Conservation (phyloP, 1,140 invertebrate species). For the Armadillidium nasatum region DNA sequence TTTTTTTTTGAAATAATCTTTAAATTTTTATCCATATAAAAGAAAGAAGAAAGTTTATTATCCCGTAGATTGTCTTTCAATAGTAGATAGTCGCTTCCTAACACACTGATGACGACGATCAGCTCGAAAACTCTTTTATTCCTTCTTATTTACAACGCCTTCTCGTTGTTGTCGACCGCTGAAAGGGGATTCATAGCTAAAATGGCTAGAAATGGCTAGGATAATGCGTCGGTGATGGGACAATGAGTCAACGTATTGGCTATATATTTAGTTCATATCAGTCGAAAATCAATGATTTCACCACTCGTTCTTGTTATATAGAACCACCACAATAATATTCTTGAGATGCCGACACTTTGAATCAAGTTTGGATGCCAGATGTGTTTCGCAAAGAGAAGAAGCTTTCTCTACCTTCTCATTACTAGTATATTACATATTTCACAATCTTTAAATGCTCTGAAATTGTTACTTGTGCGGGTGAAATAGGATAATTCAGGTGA, state of each 20-base stretch:
- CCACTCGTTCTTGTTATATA: conserved; percentile 37
- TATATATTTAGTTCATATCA: conserved; percentile 39
- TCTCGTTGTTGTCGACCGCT: conserved; percentile 29
- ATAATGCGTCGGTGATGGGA: conserved; percentile 40
- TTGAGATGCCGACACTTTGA: conserved; percentile 37
- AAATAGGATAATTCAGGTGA: conserved; percentile 13
- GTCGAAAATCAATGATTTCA: conserved; percentile 37
- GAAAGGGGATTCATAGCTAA: conserved; percentile 38
- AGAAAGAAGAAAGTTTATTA: conserved; percentile 5
- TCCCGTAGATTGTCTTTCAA: background rate
- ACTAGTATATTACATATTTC: background rate
- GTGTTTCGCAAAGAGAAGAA: background rate
- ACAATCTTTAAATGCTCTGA: background rate
- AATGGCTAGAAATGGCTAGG: conserved; percentile 39
- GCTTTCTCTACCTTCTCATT: background rate
- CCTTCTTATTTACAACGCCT: conserved; percentile 31
- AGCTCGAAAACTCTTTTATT: conserved; percentile 10
- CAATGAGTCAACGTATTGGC: conserved; percentile 38
- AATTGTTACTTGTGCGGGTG: background rate
- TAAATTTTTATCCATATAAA: conserved; percentile 1
- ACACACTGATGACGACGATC: conserved; percentile 16
- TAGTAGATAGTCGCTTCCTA: background rate
- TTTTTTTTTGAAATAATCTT: background rate
- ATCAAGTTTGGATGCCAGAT: conserved; percentile 13
- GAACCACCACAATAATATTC: conserved; percentile 38